Evolutionary conservation across 2,113 vertebrate genomes (phyloP).

Genomic region (Pteropus alecto): DNA sequence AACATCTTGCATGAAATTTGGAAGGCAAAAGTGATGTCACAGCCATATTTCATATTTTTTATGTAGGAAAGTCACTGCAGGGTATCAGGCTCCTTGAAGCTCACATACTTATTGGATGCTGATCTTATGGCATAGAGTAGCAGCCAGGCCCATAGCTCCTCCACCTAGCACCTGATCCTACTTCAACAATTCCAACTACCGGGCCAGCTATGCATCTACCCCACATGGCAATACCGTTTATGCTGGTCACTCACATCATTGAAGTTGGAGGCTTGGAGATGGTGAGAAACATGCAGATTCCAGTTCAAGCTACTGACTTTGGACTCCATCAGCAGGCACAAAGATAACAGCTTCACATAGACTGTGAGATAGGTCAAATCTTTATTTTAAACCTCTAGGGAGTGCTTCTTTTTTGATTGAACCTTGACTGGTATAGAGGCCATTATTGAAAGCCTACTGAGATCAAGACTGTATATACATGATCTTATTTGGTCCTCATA

Average conservation of each 20-base stretch:
- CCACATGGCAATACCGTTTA: neutral
- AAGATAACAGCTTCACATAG: neutral
- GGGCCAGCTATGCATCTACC: neutral
- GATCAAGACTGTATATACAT: neutral
- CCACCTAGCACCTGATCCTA: neutral
- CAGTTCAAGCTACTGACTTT: neutral
- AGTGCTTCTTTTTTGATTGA: neutral
- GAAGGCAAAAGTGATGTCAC: neutral
- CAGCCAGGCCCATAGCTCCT: neutral
- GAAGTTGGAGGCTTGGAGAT: neutral
- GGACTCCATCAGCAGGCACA: neutral
- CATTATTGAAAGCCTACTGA: neutral
- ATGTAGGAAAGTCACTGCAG: neutral
- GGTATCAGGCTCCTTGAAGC: neutral
- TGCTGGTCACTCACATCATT: neutral
- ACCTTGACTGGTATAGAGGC: neutral
- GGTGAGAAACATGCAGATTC: neutral
- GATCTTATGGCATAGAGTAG: neutral
- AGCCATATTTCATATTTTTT: neutral
- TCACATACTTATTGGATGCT: neutral
- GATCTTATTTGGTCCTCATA: neutral
- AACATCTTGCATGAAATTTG: neutral
- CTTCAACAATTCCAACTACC: neutral
- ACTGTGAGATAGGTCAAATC: neutral
- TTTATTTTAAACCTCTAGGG: neutral